Evolutionary conservation across 2,888 invertebrate genomes (phyloP).

Genomic region (Thelaira solivaga): DNA sequence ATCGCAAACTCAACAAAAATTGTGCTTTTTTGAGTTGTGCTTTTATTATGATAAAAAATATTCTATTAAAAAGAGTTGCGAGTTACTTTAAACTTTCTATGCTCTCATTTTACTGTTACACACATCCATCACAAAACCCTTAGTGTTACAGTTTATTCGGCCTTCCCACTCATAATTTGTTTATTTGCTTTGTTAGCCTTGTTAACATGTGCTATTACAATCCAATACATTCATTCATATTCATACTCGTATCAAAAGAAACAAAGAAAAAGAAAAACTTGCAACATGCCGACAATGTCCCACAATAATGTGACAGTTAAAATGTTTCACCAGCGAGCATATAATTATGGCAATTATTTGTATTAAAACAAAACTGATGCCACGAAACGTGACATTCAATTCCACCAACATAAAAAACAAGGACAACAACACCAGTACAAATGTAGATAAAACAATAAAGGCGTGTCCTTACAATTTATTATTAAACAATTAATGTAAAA

Average conservation of each 20-base stretch:
- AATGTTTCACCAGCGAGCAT: conserved; percentile 31
- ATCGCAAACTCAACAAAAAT: too few species aligned
- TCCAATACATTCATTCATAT: conserved; percentile 6
- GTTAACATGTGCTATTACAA: conserved; percentile 47
- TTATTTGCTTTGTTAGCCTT: conserved; percentile 36
- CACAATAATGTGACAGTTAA: conserved; percentile 35
- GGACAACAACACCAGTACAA: not conserved
- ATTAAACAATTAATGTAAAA: too few species aligned
- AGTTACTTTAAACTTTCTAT: too few species aligned
- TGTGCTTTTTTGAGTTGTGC: too few species aligned
- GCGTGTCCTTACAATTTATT: not conserved
- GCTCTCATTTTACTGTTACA: too few species aligned
- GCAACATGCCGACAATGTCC: not conserved
- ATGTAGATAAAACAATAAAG: not conserved
- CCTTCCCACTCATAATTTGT: too few species aligned
- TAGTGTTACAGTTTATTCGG: too few species aligned
- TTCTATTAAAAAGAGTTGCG: too few species aligned
- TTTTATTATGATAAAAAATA: too few species aligned
- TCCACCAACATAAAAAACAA: not conserved
- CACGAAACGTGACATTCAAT: conserved; percentile 17
- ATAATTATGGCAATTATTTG: conserved; percentile 41
- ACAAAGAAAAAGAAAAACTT: too few species aligned
- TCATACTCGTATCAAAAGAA: too few species aligned
- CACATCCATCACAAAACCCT: too few species aligned
- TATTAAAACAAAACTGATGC: conserved; percentile 17